Percentiles rank a stretch among this genome's conserved stretches.
Conservation (phyloP, 2,113 vertebrate genomes). For the Mustela lutreola region DNA sequence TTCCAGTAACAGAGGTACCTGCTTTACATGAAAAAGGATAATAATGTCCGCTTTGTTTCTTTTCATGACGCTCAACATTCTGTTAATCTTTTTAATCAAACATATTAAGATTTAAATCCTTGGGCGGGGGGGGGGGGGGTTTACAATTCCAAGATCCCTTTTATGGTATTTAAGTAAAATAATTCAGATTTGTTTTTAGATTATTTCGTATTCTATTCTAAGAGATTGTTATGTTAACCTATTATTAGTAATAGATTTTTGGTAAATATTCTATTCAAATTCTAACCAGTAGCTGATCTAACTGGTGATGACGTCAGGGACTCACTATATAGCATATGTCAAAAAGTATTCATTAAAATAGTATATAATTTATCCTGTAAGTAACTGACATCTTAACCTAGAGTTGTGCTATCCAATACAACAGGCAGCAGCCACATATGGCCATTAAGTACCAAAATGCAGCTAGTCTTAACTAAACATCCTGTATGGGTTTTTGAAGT, state of each 20-base stretch:
- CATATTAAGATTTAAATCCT: constrained; percentile 2
- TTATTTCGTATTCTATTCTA: not conserved
- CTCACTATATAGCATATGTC: not conserved
- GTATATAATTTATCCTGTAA: not conserved
- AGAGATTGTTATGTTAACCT: constrained; percentile 1
- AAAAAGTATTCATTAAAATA: constrained; percentile 16
- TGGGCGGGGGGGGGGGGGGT: not conserved
- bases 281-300: constrained; percentile 28
- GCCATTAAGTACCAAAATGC: not conserved
- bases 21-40: not conserved
- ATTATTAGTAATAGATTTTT: not conserved
- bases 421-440: not conserved
- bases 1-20: not conserved
- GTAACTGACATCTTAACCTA: not conserved
- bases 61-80: not conserved
- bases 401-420: not conserved
- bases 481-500: not conserved
- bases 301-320: not conserved
- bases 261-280: constrained; percentile 35
- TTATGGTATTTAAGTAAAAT: constrained; percentile 32
- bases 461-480: not conserved
- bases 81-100: not conserved
- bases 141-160: not conserved
- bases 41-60: not conserved
- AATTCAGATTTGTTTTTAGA: constrained; percentile 30